These are phyloP conservation scores for Charanyca ferruginea DNA, from an alignment of 2,888 invertebrate genomes.

Conservation along the genomic window DNA sequence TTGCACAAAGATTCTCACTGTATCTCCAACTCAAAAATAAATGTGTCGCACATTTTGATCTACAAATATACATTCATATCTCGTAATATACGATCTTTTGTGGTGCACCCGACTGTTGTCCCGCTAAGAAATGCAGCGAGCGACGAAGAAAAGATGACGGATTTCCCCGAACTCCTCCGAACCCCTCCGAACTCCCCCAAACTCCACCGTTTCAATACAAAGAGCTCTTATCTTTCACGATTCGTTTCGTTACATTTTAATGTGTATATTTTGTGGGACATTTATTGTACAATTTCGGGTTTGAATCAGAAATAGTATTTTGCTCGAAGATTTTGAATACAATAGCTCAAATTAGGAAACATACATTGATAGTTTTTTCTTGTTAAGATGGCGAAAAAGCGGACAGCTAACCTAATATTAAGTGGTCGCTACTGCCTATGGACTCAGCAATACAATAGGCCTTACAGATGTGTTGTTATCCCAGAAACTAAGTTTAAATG, in stretches of 20 bases:
- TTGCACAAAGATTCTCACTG: conserved; percentile 1
- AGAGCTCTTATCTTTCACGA: conserved; percentile 74
- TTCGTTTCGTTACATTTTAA: conserved; percentile 76
- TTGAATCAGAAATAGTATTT: conserved; percentile 19
- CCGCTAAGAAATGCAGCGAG: conserved; percentile 57
- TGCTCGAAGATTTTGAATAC: conserved; percentile 2
- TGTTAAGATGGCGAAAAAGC: too few species aligned
- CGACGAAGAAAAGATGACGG: conserved; percentile 66
- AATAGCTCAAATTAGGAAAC: conserved; percentile 1
- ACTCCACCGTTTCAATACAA: conserved; percentile 58
- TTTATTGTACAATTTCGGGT: conserved; percentile 51
- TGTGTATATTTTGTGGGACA: conserved; percentile 61
- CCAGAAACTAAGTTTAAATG: too few species aligned
- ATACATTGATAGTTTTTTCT: neutral
- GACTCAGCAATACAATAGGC: too few species aligned
- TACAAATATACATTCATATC: conserved; percentile 47
- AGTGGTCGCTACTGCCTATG: too few species aligned
- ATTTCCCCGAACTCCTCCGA: conserved; percentile 55
- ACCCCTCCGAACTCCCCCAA: conserved; percentile 30
- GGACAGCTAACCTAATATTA: too few species aligned
- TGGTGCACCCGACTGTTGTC: conserved; percentile 52
- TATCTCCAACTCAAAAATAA: conserved; percentile 35
- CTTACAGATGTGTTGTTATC: too few species aligned
- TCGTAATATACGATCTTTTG: conserved; percentile 52
- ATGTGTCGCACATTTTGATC: conserved; percentile 38